phyloP scores from a whole-genome alignment of 1,140 invertebrate species.

The Muscidifurax raptorellus region DNA sequence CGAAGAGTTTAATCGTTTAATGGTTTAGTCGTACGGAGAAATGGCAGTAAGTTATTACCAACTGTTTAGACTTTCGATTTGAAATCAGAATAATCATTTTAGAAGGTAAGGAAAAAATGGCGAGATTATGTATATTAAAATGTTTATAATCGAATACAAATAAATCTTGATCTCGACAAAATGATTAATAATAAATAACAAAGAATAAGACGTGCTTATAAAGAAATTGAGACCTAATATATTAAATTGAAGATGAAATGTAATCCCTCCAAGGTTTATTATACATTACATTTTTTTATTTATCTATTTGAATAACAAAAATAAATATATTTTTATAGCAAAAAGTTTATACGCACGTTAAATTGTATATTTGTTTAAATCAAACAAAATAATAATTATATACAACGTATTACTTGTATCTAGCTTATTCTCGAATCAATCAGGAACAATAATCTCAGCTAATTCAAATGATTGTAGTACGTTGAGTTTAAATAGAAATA shows the following conservation, averaged over 20 bases:
- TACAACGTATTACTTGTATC: not conserved
- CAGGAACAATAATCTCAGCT: not conserved
- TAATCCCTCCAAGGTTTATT: not conserved
- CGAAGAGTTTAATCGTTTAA: not conserved
- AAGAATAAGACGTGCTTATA: no score
- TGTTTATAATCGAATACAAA: not conserved
- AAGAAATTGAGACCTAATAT: not conserved
- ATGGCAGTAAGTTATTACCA: slow-evolving; percentile 19
- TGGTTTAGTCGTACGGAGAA: not conserved
- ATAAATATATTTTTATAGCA: slow-evolving; percentile 5
- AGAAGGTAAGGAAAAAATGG: not conserved
- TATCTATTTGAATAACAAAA: not conserved
- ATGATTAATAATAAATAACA: not conserved
- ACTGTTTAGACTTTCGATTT: not conserved
- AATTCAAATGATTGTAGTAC: not conserved
- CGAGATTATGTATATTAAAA: not conserved
- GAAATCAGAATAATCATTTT: not conserved
- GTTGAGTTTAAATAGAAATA: not conserved
- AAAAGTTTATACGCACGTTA: not conserved
- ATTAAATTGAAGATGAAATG: not conserved
- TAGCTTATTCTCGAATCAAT: not conserved
- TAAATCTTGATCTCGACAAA: not conserved
- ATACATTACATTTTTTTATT: not conserved
- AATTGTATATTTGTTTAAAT: not conserved
- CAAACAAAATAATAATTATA: not conserved